Percentiles rank a stretch among this genome's conserved stretches.
Evolutionary conservation across 2,888 invertebrate species (phyloP).

Genomic region (Clistopyga incitator): DNA sequence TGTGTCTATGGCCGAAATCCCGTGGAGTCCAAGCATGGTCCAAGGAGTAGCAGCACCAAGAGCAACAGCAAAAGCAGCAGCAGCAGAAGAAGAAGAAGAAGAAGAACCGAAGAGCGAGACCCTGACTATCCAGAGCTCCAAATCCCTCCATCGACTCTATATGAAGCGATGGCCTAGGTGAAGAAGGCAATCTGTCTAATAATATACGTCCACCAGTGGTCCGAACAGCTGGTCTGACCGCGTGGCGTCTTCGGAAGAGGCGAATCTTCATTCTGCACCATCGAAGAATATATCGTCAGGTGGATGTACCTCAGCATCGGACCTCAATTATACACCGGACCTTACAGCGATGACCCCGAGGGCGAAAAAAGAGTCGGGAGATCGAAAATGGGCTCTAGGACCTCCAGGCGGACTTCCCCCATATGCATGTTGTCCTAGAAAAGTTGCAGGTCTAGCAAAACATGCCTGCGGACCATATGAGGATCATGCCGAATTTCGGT

Average conservation of each 20-base stretch:
- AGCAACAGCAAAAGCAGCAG: background rate
- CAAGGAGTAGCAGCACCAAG: background rate
- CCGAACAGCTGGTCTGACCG: constrained; percentile 66
- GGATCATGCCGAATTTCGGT: constrained; percentile 37
- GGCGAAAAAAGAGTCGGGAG: background rate
- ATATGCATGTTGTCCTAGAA: constrained; percentile 19
- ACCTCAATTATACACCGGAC: constrained; percentile 45
- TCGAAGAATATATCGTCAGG: constrained; percentile 43
- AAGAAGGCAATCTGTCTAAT: constrained; percentile 70
- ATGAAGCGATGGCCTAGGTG: constrained; percentile 61
- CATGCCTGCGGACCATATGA: constrained; percentile 7
- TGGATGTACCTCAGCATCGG: constrained; percentile 48
- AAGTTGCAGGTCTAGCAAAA: constrained; percentile 14
- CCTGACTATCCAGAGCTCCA: constrained; percentile 30
- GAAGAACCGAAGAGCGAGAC: constrained; percentile 26
- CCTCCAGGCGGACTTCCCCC: background rate
- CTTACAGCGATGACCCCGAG: constrained; percentile 29
- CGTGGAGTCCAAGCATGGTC: background rate
- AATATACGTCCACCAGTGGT: constrained; percentile 62
- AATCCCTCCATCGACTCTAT: constrained; percentile 1
- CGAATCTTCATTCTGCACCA: background rate
- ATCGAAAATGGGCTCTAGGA: background rate
- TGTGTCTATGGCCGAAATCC: constrained; percentile 26
- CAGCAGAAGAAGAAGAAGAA: constrained; percentile 1
- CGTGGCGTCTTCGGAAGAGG: constrained; percentile 44